Conservation (phyloP, 2,113 vertebrate genomes). For the Notechis scutatus region DNA sequence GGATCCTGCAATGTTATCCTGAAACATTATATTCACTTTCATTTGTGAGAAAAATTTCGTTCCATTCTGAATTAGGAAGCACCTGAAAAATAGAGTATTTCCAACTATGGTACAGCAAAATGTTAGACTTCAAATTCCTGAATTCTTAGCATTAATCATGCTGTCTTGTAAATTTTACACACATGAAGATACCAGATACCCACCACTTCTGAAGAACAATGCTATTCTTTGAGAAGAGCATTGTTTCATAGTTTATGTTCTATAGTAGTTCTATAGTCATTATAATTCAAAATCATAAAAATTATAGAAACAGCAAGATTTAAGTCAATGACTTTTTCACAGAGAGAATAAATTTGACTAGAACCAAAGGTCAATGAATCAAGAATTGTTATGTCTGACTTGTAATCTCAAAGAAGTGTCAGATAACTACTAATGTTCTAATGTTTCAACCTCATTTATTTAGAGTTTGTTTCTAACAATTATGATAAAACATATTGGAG, state of each 20-base stretch:
- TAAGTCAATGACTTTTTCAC: not conserved
- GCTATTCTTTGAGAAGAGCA: not conserved
- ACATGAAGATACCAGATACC: not conserved
- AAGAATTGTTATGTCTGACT: not conserved
- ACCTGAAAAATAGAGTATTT: not conserved
- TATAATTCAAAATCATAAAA: not conserved
- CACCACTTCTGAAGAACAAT: not conserved
- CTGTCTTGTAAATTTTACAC: not conserved
- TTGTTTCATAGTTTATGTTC: not conserved
- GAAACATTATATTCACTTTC: no score
- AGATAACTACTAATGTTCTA: not conserved
- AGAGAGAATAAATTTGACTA: no score
- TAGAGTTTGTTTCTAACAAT: not conserved
- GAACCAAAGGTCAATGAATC: not conserved
- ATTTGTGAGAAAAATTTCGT: not conserved
- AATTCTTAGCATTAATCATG: not conserved
- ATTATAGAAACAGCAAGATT: not conserved
- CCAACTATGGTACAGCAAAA: not conserved
- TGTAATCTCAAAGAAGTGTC: not conserved
- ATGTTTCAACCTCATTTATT: not conserved
- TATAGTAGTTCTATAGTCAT: not conserved
- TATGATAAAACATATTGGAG: not conserved
- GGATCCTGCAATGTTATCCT: no score
- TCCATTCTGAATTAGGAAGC: not conserved
- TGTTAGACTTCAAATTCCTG: not conserved